Conservation (phyloP, 2,888 invertebrate species). For the Odontomyia ornata region DNA sequence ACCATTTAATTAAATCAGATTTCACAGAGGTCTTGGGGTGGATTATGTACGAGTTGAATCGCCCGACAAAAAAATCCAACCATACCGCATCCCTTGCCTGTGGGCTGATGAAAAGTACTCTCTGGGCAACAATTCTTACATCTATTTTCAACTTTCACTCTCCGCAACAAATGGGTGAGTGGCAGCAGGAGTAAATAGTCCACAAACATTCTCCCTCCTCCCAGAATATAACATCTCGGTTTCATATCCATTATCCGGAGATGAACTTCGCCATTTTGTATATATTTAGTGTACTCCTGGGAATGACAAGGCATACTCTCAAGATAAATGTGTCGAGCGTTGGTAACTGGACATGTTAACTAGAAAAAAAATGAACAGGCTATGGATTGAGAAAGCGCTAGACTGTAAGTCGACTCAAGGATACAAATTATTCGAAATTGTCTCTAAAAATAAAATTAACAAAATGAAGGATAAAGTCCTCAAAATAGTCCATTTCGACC, state of each 20-base stretch:
- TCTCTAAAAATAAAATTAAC: no score
- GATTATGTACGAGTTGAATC: no score
- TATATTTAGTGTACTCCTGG: conserved; percentile 27
- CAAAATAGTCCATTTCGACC: no score
- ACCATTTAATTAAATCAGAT: no score
- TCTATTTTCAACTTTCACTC: not conserved
- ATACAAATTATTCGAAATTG: no score
- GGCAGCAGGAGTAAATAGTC: not conserved
- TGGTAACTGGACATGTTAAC: conserved; percentile 6
- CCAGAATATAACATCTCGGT: not conserved
- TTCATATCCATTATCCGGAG: conserved; percentile 18
- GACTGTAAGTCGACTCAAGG: no score
- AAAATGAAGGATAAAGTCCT: no score
- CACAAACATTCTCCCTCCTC: not conserved
- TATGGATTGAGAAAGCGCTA: not conserved
- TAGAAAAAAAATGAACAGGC: not conserved
- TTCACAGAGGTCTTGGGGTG: no score
- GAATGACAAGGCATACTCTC: not conserved
- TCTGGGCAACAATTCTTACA: not conserved
- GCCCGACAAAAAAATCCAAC: no score
- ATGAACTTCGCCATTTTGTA: conserved; percentile 31
- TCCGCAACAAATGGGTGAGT: not conserved
- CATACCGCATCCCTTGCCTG: no score
- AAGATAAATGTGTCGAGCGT: conserved; percentile 10
- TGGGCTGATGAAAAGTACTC: not conserved